A percentile compares a stretch with the other conserved stretches of the same genome.
Evolutionary conservation across 2,113 vertebrate species (phyloP).

Genomic region (Brachypodius melanocephalos): DNA sequence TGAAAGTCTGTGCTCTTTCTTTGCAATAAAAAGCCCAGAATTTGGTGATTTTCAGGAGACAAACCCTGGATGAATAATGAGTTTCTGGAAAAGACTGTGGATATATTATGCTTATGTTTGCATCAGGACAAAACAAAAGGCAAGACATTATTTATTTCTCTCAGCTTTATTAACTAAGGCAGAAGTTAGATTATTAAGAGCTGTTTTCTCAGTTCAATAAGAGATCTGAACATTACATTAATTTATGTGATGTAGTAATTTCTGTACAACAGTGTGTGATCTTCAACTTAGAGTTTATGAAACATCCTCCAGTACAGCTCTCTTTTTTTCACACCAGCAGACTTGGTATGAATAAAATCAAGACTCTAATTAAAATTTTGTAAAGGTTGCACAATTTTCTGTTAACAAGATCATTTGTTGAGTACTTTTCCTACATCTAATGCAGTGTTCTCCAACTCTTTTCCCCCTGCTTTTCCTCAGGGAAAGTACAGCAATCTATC

Average conservation of each 20-base stretch:
- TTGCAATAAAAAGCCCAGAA: neutral
- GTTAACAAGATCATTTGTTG: conserved; percentile 21
- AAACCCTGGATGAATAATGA: neutral
- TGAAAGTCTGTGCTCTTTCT: neutral
- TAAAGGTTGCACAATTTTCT: neutral
- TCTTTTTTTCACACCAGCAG: neutral
- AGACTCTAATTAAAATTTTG: neutral
- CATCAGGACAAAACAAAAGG: neutral
- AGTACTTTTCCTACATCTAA: neutral
- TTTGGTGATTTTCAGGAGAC: neutral
- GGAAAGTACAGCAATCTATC: neutral
- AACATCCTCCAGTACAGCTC: neutral
- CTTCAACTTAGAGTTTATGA: neutral
- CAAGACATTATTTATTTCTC: neutral
- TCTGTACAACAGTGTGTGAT: neutral
- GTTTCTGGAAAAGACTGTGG: neutral
- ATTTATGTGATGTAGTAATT: neutral
- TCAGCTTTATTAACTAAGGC: neutral
- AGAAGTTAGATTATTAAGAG: neutral
- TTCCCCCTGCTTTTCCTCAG: neutral
- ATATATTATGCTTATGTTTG: neutral
- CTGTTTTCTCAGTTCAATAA: neutral
- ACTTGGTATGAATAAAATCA: neutral
- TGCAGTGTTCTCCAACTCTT: neutral
- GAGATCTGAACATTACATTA: neutral